These are phyloP conservation scores for Periplaneta americana DNA, from an alignment of 1,140 invertebrate species.

Conservation along the genomic window DNA sequence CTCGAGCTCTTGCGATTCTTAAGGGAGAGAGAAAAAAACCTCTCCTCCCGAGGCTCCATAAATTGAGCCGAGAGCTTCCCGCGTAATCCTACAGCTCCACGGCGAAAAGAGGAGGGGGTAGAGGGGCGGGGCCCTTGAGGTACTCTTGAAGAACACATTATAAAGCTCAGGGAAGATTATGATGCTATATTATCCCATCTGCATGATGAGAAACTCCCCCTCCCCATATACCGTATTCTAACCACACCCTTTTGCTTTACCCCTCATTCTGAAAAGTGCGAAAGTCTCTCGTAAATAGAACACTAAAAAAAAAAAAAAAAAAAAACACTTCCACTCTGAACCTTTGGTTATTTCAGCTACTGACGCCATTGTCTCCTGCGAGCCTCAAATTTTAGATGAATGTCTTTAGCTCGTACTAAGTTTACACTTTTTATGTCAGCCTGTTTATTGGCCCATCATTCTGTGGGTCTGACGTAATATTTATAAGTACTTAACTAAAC, in stretches of 20 bases:
- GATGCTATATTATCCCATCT: conserved; percentile 1
- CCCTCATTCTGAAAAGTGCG: background rate
- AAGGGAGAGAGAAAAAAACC: background rate
- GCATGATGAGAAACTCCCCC: background rate
- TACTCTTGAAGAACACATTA: conserved; percentile 1
- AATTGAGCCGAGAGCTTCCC: background rate
- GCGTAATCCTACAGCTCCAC: background rate
- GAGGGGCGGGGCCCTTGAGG: background rate
- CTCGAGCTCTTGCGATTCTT: background rate
- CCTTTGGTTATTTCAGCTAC: background rate
- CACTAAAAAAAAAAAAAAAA: background rate
- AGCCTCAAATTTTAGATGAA: background rate
- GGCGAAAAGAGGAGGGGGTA: background rate
- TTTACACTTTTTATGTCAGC: too few species aligned
- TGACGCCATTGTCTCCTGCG: background rate
- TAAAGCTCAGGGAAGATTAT: background rate
- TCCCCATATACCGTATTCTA: background rate
- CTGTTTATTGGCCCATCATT: too few species aligned
- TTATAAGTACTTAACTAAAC: too few species aligned
- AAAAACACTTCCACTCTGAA: background rate
- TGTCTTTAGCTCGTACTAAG: too few species aligned
- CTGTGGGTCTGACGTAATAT: too few species aligned
- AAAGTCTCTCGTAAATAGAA: background rate
- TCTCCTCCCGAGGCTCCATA: background rate
- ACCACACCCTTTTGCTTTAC: background rate